Evolutionary conservation across 2,797 vertebrate species (phyloP).

Genomic region (Alca torda): DNA sequence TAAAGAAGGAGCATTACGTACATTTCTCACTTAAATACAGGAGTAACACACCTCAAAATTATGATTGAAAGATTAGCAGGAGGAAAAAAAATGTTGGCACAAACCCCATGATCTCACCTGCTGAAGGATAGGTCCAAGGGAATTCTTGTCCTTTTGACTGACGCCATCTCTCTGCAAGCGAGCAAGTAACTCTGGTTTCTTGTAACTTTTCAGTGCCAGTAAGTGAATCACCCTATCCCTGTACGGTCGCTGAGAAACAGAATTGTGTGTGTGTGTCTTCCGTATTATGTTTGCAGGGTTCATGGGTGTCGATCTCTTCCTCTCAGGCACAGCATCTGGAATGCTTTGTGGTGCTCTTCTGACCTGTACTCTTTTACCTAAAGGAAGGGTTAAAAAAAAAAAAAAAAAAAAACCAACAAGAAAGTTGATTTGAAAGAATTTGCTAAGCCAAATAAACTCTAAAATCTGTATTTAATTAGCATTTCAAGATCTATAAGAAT

Average conservation of each 20-base stretch:
- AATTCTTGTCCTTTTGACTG: slow-evolving; percentile 90
- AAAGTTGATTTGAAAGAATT: not conserved
- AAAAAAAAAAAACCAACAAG: not conserved
- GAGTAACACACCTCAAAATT: not conserved
- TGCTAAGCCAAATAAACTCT: not conserved
- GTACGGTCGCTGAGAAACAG: slow-evolving; percentile 84
- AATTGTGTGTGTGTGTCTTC: slow-evolving; percentile 81
- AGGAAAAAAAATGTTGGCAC: not conserved
- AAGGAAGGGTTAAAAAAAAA: not conserved
- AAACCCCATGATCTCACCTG: slow-evolving; percentile 77
- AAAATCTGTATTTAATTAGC: not conserved
- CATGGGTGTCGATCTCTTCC: slow-evolving; percentile 89
- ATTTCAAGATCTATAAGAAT: not conserved
- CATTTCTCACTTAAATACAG: not conserved
- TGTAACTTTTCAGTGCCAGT: slow-evolving; percentile 88
- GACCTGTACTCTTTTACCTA: slow-evolving; percentile 87
- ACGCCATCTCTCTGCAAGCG: slow-evolving; percentile 90
- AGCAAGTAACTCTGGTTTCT: slow-evolving; percentile 90
- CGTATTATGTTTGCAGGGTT: slow-evolving; percentile 88
- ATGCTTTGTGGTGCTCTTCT: slow-evolving; percentile 81
- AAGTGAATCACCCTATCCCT: slow-evolving; percentile 90
- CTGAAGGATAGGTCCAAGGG: slow-evolving; percentile 84
- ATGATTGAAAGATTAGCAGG: not conserved
- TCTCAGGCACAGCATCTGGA: slow-evolving; percentile 83
- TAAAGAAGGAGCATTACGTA: not conserved